These are phyloP conservation scores for Enteromius trimaculatus DNA, from an alignment of 2,797 vertebrate genomes.

Conservation along the genomic window DNA sequence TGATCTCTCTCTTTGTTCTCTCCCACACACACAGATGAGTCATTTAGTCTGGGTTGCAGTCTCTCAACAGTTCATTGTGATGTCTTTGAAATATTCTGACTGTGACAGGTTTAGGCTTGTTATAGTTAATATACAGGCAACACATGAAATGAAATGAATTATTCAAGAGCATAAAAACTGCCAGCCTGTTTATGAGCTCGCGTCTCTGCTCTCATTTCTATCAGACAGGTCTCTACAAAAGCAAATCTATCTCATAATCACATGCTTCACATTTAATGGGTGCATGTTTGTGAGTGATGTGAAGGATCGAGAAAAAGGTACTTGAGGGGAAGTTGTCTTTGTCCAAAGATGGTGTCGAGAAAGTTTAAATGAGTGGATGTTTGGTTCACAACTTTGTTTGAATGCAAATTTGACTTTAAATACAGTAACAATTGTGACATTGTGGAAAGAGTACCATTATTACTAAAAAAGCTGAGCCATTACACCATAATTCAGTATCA, in stretches of 20 bases:
- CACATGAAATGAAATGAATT: constrained; percentile 64
- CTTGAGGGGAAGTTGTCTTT: constrained; percentile 38
- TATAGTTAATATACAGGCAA: constrained; percentile 59
- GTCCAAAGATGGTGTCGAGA: constrained; percentile 9
- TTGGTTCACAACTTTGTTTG: constrained; percentile 10
- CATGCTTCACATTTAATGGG: constrained; percentile 33
- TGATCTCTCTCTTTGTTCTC: constrained; percentile 26
- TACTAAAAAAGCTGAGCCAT: background rate
- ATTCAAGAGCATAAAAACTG: constrained; percentile 57
- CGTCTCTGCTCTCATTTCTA: constrained; percentile 30
- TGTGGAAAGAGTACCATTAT: background rate
- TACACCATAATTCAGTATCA: background rate
- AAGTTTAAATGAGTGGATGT: constrained; percentile 33
- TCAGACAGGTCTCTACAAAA: constrained; percentile 44
- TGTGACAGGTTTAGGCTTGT: constrained; percentile 58
- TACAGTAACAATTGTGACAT: too few relatives aligned
- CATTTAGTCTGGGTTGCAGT: constrained; percentile 34
- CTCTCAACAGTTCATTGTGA: constrained; percentile 39
- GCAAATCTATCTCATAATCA: constrained; percentile 46
- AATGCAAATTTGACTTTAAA: background rate
- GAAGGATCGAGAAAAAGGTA: constrained; percentile 33
- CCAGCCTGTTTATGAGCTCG: constrained; percentile 51
- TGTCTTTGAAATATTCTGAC: constrained; percentile 49
- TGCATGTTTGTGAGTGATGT: constrained; percentile 14
- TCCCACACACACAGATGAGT: constrained; percentile 46